Evolutionary conservation across 2,113 vertebrate species (phyloP), one percentile per base, ranked within the genome.

Genomic region (Ailuropoda melanoleuca): DNA sequence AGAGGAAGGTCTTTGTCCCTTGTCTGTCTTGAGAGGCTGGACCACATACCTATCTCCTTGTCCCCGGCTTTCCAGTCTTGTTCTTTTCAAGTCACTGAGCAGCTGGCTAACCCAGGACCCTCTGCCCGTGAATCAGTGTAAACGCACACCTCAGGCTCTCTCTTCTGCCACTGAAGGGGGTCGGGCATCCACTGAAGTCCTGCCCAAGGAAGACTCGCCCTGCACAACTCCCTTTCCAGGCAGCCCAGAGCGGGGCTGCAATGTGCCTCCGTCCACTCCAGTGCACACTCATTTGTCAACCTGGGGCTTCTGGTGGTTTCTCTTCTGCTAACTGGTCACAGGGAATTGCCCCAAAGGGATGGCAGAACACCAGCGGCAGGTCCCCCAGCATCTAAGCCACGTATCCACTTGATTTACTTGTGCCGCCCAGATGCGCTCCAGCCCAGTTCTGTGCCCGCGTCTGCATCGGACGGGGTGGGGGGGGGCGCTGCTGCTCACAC

Each of bases 361-460:
- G 4, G 23, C 34, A 56, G 46, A 86, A 46, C 9, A 34, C 11
- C 29, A 46, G 23, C 56, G 55, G 29, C 31, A 9, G 60, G 4
- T 34, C 62, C 56, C 1, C 1, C 6, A 50, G 48, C 39, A 0
- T 24, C 68, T 6, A 39, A 13, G 92, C 31, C 43, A 34, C 2
- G 13, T 2, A 43, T 37, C 75, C 14, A 0, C 9, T 0, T 0
- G 21, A 37, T 6, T 55, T n/a, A 4, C 85, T 15, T 11, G 18
- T 6, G 62, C 82, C 39, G 31, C 37, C 39, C 3, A 23, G 80
- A 24, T 48, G 37, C 24, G 26, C 7, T 46, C 53, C n/a, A 23
- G 34, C 46, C 66, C 34, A 24, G 18, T 17, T 39, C 3, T 8
- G 2, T 8, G 64, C 3, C 0, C 0, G 13, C 8, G 2, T 55